These are phyloP conservation scores for Xestobium rufovillosum DNA, from an alignment of 2,888 invertebrate species.

Conservation along the genomic window DNA sequence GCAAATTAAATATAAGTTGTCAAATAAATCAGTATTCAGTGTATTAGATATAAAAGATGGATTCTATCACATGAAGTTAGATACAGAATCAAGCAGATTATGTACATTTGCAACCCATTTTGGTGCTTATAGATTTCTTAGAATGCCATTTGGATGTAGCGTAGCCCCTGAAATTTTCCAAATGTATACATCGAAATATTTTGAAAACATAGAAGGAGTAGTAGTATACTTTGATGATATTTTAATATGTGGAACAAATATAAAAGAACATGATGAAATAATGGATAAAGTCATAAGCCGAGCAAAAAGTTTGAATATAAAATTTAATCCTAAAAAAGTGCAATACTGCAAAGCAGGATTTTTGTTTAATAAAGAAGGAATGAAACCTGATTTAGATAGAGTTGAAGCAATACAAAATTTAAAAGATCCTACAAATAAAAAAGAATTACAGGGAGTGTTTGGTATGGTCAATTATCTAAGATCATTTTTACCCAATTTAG, in stretches of 20 bases:
- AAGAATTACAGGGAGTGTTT: slow-evolving; percentile 21
- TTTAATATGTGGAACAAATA: no score
- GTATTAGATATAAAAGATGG: no score
- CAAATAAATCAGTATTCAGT: no score
- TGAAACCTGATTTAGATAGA: slow-evolving; percentile 9
- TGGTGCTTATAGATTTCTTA: no score
- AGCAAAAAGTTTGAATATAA: slow-evolving; percentile 18
- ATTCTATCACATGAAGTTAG: no score
- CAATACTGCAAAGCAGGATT: slow-evolving; percentile 2
- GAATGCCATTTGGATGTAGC: no score
- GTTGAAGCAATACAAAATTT: slow-evolving; percentile 13
- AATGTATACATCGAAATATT: no score
- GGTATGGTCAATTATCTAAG: slow-evolving; percentile 18
- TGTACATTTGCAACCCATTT: slow-evolving; percentile 30
- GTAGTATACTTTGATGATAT: slow-evolving; percentile 32
- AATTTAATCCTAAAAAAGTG: slow-evolving; percentile 6
- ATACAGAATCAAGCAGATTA: slow-evolving; percentile 24
- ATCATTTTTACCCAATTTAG: slow-evolving; percentile 12
- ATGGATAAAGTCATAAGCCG: no score
- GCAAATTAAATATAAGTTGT: no score
- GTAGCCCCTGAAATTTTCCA: no score
- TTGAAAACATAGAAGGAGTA: slow-evolving; percentile 30
- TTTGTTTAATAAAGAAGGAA: slow-evolving; percentile 10
- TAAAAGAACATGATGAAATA: no score
- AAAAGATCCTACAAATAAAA: slow-evolving; percentile 15